These are phyloP conservation scores for Phoxinus dragarum DNA, from an alignment of 2,797 vertebrate genomes.

Conservation along the genomic window DNA sequence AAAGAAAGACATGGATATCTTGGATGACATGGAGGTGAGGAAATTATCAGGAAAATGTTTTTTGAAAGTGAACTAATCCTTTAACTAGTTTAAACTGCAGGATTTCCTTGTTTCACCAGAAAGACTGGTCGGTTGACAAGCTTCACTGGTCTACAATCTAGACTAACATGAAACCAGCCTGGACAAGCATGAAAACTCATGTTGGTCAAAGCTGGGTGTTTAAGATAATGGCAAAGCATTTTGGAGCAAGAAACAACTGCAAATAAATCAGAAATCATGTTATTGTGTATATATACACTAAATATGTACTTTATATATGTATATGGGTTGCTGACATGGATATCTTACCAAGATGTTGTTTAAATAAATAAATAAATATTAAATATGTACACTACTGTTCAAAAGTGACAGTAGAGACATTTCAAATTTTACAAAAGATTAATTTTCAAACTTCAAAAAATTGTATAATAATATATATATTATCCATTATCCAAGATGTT, in stretches of 20 bases:
- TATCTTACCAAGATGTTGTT: not conserved
- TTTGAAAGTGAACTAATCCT: no score
- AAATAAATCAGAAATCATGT: not conserved
- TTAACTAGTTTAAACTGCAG: not conserved
- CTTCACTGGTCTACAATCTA: not conserved
- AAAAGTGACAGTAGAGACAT: not conserved
- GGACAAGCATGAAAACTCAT: not conserved
- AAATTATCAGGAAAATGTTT: no score
- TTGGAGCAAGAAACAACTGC: not conserved
- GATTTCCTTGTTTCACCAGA: not conserved
- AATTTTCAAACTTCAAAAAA: not conserved
- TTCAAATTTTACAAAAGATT: not conserved
- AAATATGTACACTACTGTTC: not conserved
- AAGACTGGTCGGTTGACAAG: not conserved
- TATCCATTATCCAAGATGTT: not conserved
- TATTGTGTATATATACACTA: not conserved
- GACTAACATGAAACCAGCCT: not conserved
- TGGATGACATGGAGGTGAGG: no score
- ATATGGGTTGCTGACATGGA: not conserved
- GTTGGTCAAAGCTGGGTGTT: not conserved
- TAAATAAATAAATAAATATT: not conserved
- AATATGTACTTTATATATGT: not conserved
- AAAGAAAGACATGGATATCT: no score
- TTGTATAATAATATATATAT: not conserved
- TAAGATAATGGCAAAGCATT: not conserved